Conservation (phyloP, 2,113 vertebrate species). For the Lepidothrix coronata region DNA sequence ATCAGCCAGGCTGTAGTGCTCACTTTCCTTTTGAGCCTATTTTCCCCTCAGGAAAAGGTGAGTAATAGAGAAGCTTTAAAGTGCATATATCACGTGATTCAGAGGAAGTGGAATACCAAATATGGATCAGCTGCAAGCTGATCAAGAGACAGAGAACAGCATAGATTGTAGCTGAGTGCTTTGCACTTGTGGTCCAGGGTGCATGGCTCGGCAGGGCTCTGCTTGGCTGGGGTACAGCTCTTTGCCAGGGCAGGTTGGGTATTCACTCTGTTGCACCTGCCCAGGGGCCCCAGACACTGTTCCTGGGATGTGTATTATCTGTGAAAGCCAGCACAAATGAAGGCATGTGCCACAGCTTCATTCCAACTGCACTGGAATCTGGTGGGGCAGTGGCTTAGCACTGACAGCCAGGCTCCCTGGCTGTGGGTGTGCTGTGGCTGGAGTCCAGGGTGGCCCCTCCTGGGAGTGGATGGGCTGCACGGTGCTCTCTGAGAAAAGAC, state of each 20-base stretch:
- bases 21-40: not conserved
- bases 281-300: not conserved
- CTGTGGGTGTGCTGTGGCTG: not conserved
- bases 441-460: not conserved
- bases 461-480: not conserved
- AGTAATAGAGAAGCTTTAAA: not conserved
- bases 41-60: not conserved
- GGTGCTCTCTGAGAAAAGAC: not conserved
- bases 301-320: fast-evolving
- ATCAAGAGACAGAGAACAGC: not conserved
- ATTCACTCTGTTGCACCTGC: fast-evolving
- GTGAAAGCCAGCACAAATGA: not conserved
- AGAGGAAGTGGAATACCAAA: not conserved
- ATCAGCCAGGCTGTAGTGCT: not conserved
- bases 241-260: not conserved
- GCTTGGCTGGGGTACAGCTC: not conserved
- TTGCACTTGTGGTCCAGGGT: fast-evolving
- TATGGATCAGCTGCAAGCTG: not conserved
- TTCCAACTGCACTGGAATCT: not conserved
- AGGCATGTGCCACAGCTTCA: not conserved
- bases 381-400: not conserved
- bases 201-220: not conserved
- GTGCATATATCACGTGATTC: not conserved
- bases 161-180: not conserved
- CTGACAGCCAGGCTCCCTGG: not conserved